A percentile compares a stretch with the other conserved stretches of the same genome.
Conservation (phyloP, 2,113 vertebrate species). For the Sula dactylatra region DNA sequence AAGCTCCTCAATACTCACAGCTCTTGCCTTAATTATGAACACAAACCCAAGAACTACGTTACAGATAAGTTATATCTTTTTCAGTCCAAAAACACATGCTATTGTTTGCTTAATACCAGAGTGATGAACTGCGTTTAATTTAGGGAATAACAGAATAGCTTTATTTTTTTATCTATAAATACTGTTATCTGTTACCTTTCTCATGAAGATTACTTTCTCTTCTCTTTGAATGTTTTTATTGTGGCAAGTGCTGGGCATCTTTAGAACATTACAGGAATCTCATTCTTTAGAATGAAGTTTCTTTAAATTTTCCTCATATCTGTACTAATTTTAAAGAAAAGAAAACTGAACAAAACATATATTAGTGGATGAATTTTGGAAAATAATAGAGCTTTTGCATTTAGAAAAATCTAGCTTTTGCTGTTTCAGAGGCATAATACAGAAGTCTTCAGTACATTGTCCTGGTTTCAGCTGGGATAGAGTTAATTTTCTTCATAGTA, state of each 20-base stretch:
- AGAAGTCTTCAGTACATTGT: background rate
- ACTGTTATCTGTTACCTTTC: background rate
- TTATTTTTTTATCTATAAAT: background rate
- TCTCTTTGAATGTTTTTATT: background rate
- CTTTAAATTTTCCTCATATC: background rate
- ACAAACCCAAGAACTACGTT: background rate
- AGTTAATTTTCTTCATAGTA: too few species aligned
- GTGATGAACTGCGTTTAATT: background rate
- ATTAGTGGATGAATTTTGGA: background rate
- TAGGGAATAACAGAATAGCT: background rate
- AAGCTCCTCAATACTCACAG: background rate
- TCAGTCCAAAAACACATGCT: fast-evolving
- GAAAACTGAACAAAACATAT: background rate
- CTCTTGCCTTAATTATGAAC: background rate
- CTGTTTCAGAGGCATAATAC: background rate
- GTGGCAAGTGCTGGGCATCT: background rate
- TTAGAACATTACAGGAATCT: background rate
- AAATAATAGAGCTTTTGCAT: background rate
- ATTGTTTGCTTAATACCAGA: background rate
- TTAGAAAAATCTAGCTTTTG: background rate
- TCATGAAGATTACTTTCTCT: background rate
- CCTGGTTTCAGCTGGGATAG: too few species aligned
- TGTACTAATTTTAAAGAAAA: background rate
- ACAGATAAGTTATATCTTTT: background rate
- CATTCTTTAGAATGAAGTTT: background rate